These are phyloP conservation scores for Muscicapa adusta DNA, from an alignment of 2,113 vertebrate species.

Conservation along the genomic window DNA sequence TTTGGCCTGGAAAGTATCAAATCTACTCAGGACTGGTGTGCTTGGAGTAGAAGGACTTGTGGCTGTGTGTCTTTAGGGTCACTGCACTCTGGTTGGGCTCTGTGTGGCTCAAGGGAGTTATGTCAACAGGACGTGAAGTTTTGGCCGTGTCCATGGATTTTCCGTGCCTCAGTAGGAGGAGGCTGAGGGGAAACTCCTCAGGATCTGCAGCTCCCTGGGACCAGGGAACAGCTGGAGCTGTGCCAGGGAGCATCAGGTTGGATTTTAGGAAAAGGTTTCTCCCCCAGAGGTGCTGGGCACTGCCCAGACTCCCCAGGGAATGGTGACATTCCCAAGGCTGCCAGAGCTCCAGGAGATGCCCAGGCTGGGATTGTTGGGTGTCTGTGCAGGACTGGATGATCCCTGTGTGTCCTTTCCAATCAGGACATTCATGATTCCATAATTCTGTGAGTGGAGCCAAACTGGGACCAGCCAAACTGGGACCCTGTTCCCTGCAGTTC, in stretches of 20 bases:
- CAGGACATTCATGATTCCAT: background rate
- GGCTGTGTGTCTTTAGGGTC: background rate
- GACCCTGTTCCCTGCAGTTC: background rate
- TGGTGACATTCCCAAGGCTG: rapidly evolving
- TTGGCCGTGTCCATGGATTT: rapidly evolving
- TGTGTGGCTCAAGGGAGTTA: background rate
- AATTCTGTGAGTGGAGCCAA: background rate
- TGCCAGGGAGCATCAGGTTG: rapidly evolving
- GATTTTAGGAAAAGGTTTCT: background rate
- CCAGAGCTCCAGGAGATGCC: background rate
- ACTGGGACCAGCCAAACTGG: background rate
- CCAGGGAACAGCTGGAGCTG: background rate
- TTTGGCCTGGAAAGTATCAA: background rate
- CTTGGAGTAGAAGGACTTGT: background rate
- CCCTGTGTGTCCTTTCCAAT: background rate
- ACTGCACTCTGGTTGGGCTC: background rate
- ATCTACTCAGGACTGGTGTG: background rate
- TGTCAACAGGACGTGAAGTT: background rate
- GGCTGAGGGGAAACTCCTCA: rapidly evolving
- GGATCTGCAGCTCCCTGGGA: background rate
- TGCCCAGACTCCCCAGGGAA: background rate
- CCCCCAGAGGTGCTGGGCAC: background rate
- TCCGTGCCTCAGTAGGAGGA: background rate
- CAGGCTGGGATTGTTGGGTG: background rate
- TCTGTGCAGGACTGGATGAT: background rate